Evolutionary conservation across 2,797 vertebrate genomes (phyloP).

Genomic region (Psittacula derbiana): DNA sequence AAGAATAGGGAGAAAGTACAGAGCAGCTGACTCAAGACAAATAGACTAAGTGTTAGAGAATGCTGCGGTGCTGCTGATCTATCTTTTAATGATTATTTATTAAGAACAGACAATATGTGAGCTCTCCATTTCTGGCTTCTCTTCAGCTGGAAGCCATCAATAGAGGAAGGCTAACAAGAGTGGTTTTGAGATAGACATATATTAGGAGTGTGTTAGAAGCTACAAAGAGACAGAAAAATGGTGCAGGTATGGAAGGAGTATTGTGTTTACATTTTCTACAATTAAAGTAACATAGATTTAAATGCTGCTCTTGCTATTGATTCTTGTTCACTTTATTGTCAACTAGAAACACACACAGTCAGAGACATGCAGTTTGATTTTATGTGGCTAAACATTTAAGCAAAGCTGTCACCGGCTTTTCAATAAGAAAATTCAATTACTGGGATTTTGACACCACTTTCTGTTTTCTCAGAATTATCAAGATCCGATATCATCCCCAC

Average conservation of each 20-base stretch:
- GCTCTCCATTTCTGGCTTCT: not conserved
- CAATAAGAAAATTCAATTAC: slow-evolving; percentile 28
- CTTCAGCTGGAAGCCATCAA: not conserved
- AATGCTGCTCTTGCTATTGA: not conserved
- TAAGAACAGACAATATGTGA: not conserved
- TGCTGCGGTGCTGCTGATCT: not conserved
- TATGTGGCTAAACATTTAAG: not conserved
- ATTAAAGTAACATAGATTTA: not conserved
- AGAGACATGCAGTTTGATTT: not conserved
- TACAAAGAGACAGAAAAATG: not conserved
- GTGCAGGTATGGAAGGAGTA: not conserved
- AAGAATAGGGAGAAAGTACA: not conserved
- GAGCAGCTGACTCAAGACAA: slow-evolving; percentile 4
- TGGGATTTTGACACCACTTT: not conserved
- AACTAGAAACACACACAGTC: not conserved
- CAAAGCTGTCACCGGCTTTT: slow-evolving; percentile 21
- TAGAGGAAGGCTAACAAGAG: not conserved
- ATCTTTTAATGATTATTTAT: slow-evolving; percentile 45
- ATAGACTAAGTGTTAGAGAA: not conserved
- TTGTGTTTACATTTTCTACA: not conserved
- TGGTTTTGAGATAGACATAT: not conserved
- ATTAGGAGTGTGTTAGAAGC: not conserved
- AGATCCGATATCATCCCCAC: not conserved
- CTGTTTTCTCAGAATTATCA: not conserved
- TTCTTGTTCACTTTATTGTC: not conserved